Evolutionary conservation across 2,797 vertebrate genomes (phyloP), one percentile per base, ranked within the genome.

Genomic region (Xenopus petersii): DNA sequence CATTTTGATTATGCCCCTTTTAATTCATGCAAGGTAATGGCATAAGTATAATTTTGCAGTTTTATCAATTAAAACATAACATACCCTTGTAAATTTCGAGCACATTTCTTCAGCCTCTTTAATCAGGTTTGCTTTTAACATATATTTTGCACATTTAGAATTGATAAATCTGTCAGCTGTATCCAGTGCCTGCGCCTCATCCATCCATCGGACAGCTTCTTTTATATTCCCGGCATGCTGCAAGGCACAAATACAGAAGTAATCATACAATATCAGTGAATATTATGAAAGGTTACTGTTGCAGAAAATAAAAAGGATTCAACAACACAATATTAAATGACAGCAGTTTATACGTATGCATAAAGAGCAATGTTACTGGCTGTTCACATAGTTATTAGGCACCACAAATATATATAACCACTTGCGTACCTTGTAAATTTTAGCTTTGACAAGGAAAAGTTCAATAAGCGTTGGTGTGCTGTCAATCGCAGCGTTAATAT

Each of bases 21-120:
- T 36, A 36, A 36, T 36, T 3, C 6, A 4, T 36, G 6, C 6
- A 36, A 36, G 6, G 33, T 36, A 6, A 36, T 36, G 33, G 33
- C 3, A 36, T 36, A 36, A 36, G 33, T 36, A 6, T 36, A 36
- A 36, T 36, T 36, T 21, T 36, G 33, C 33, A 36, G 33, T 36
- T 36, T 36, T 36, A 36, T 36, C 33, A 36, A 6, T 36, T 36
- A 36, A 36, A 36, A 36, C 33, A 36, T 42, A 82, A 93, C 91
- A 80, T 86, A 98, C 98, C 95, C 97, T 91, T 0, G 98, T 99
- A 91, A 99, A 99, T 87, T 99, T 99, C 61, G 97, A 98, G 86
- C 98, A 98, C 98, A 99, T 99, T 87, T 99, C 97, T 89, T 99
- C 98, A 0, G 98, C 97, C 85, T 99, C 97, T 84, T 98, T 98